Base-by-base conservation (phyloP, 2,888 invertebrate species). In the Luperina nickerlii region DNA sequence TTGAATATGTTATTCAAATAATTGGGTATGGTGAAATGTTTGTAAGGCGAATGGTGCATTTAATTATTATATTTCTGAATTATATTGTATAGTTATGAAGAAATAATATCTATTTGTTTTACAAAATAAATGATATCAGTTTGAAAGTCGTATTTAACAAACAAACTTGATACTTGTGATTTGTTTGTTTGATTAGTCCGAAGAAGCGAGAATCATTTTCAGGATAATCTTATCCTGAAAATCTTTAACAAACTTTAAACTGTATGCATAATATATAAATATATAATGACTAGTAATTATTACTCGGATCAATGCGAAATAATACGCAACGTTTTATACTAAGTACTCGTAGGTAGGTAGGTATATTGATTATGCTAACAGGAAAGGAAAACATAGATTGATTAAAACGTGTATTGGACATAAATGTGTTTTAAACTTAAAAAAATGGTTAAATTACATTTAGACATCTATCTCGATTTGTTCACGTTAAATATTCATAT, bases 371-470 rank as follows among this genome's bases (percentile, higher is more conserved):
- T 51, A 51, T 51, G 45, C 20, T 67, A 71, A 78, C 54, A 45
- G 24, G 70, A 45, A 71, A 71, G 66, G 66, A 63, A 84, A 83
- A 83, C 27, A 32, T 42, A 24, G 15, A 15, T 24, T 9, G 7
- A 18, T 13, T 24, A 1, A 60, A 74, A 82, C 81, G 27, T 60
- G 75, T 42, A 32, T 74, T 54, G 48, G 20, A 8, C 27, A 5
- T 20, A 11, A 15, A 63, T 45, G 13, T 54, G 9, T 48, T 79
- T 65, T n/a, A n/a, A 18, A 51, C 18, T 11, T 27, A 20, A 62
- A 38, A 24, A 42, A 42, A 78, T n/a, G 24, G 5, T 15, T 51
- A 1, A n/a, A 18, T 27, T 5, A 2, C 18, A 24, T 11, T 67
- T 60, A 8, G 24, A 32, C 7, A n/a, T 24, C n/a, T 27, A 18